Evolutionary conservation across 1,140 invertebrate species (phyloP).

Genomic region (Zaprionus gabonicus): DNA sequence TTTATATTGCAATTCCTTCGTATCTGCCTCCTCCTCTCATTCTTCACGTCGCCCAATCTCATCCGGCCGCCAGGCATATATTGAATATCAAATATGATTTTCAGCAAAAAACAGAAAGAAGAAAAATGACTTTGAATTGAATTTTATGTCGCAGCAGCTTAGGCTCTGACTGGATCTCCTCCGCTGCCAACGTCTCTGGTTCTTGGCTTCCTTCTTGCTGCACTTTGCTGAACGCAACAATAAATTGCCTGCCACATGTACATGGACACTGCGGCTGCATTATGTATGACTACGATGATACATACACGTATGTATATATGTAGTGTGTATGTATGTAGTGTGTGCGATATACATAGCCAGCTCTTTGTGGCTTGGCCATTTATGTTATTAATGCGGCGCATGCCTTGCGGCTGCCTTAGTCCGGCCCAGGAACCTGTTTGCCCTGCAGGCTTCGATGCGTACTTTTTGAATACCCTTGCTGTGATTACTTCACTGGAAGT

Average conservation of each 20-base stretch:
- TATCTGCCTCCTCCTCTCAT: not conserved
- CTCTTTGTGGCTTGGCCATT: constrained; percentile 63
- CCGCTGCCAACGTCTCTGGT: not conserved
- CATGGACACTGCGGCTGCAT: constrained; percentile 72
- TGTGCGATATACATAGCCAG: constrained; percentile 31
- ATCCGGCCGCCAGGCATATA: constrained; percentile 40
- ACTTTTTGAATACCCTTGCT: constrained; percentile 24
- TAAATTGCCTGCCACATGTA: constrained; percentile 71
- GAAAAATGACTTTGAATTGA: constrained; percentile 68
- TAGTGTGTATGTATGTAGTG: constrained; percentile 3
- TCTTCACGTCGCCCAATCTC: not conserved
- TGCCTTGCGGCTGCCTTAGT: constrained; percentile 56
- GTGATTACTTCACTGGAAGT: not conserved
- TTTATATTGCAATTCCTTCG: constrained; percentile 51
- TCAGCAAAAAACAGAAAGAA: constrained; percentile 18
- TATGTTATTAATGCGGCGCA: constrained; percentile 61
- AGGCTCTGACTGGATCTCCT: constrained; percentile 1
- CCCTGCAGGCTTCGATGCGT: constrained; percentile 32
- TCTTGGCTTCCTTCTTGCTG: constrained; percentile 37
- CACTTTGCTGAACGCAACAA: constrained; percentile 50
- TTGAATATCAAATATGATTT: constrained; percentile 75
- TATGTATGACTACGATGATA: constrained; percentile 47
- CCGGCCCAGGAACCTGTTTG: constrained; percentile 66
- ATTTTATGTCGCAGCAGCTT: constrained; percentile 67
- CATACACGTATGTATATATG: constrained; percentile 11